Percentiles rank a stretch among this genome's conserved stretches.
These are phyloP conservation scores for Platerodrilus igneus DNA, from an alignment of 2,888 invertebrate species.

Conservation along the genomic window DNA sequence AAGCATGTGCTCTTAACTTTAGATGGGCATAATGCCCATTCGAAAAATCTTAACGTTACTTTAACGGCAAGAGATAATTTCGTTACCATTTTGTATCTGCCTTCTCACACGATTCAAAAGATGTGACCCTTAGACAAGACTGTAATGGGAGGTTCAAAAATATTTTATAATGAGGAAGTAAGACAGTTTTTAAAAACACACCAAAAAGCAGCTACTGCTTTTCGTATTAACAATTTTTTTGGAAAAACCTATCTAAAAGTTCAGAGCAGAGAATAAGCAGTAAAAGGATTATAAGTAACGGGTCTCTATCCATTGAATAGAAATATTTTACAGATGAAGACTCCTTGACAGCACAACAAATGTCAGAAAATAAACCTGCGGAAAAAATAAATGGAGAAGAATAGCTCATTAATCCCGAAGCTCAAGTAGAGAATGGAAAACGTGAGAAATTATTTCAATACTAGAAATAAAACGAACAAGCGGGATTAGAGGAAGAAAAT, in stretches of 20 bases:
- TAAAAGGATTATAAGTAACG: no score
- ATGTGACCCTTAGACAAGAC: conserved; percentile 18
- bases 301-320: no score
- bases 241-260: conserved; percentile 23
- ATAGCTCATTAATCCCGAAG: no score
- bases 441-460: conserved; percentile 1
- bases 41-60: conserved; percentile 17
- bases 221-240: conserved; percentile 19
- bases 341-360: no score
- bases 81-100: conserved; percentile 15
- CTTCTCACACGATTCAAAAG: conserved; percentile 18
- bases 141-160: conserved; percentile 12
- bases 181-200: conserved; percentile 13
- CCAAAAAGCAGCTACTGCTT: conserved; percentile 12
- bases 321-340: no score
- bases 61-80: conserved; percentile 14
- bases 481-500: not conserved
- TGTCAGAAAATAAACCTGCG: no score
- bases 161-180: conserved; percentile 10
- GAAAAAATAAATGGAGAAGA: no score
- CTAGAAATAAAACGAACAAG: not conserved
- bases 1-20: conserved; percentile 17
- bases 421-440: no score
- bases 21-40: conserved; percentile 19
- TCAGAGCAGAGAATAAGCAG: conserved; percentile 17